Percentiles rank a stretch among this genome's conserved stretches.
Evolutionary conservation across 2,797 vertebrate genomes (phyloP).

Genomic region (Sebastes elongatus): DNA sequence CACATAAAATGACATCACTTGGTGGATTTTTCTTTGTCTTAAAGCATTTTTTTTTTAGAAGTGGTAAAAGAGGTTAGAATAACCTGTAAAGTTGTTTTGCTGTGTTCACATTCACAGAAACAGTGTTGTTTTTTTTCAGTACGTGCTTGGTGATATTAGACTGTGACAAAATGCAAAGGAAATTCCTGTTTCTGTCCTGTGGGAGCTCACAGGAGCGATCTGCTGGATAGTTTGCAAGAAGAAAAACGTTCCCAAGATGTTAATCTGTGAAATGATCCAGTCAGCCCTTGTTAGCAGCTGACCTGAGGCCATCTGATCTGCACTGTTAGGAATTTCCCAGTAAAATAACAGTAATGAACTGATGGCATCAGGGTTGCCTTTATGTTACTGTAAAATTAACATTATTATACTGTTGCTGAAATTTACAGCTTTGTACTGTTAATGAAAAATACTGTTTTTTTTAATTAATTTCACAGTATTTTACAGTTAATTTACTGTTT

Average conservation of each 20-base stretch:
- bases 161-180: constrained; percentile 62
- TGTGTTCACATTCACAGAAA: background rate
- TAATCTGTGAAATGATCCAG: constrained; percentile 76
- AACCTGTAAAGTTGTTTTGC: constrained; percentile 39
- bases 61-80: constrained; percentile 27
- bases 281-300: constrained; percentile 23
- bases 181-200: constrained; percentile 56
- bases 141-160: background rate
- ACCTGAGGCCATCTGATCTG: constrained; percentile 65
- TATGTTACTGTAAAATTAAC: no score
- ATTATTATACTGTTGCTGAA: no score
- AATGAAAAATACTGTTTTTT: no score
- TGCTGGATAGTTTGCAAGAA: constrained; percentile 53
- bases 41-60: background rate
- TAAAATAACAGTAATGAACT: no score
- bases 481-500: no score
- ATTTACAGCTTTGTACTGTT: no score
- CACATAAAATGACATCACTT: constrained; percentile 27
- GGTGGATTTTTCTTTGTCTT: background rate
- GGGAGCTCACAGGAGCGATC: constrained; percentile 56
- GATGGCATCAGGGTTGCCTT: no score
- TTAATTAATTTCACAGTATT: no score
- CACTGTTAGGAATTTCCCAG: no score
- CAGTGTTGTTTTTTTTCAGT: background rate
- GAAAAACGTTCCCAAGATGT: constrained; percentile 80